phyloP scores from a whole-genome alignment of 2,797 vertebrate species.

The Anniella stebbinsi region DNA sequence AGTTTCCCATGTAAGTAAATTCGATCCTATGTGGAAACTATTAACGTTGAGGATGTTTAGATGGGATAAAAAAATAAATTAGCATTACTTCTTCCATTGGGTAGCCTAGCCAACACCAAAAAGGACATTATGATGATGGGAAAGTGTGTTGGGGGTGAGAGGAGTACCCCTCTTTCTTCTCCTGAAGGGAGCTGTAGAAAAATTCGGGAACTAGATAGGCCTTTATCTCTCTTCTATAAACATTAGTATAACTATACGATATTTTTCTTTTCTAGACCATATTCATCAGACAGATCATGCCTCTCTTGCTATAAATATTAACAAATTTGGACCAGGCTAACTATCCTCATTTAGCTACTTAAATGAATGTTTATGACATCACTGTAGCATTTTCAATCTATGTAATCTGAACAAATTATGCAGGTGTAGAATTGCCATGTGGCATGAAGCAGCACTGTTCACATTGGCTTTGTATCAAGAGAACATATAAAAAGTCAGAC shows the following conservation, averaged over 20 bases:
- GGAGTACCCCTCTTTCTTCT: too few relatives aligned
- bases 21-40: background rate
- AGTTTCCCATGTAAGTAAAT: background rate
- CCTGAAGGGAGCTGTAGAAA: background rate
- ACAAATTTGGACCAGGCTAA: constrained; percentile 28
- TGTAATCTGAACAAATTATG: background rate
- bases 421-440: background rate
- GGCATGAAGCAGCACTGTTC: background rate
- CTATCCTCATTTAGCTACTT: constrained; percentile 5
- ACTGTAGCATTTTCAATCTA: background rate
- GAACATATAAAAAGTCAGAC: background rate
- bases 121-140: background rate
- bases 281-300: background rate
- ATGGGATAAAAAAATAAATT: background rate
- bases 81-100: background rate
- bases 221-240: background rate
- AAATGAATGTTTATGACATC: constrained; percentile 8
- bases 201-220: background rate
- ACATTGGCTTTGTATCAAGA: background rate
- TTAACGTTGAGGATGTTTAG: background rate
- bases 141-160: background rate
- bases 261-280: background rate
- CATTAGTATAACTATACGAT: too few relatives aligned
- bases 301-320: background rate
- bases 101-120: background rate